Conservation (phyloP, 30 jellyfish, hydroid and myxozoan species). For the Cassiopea andromeda region DNA sequence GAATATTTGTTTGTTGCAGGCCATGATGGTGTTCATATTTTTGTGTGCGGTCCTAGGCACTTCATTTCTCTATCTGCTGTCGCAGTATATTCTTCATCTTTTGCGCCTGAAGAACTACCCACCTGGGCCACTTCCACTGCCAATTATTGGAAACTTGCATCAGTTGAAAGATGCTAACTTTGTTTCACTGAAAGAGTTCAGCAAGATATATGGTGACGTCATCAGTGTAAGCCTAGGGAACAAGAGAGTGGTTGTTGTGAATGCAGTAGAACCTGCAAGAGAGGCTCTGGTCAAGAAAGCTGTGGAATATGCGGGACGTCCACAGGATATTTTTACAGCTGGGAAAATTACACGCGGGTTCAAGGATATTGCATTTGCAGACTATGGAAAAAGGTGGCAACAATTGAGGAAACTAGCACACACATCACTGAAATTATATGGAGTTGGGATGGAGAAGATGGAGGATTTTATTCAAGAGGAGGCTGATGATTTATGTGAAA, state of each 20-base stretch:
- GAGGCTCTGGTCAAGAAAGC: conserved; percentile 79
- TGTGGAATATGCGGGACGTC: conserved; percentile 74
- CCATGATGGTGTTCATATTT: conserved; percentile 24
- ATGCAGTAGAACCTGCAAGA: conserved; percentile 59
- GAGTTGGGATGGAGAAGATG: conserved; percentile 55
- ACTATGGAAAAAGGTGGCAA: conserved; percentile 68
- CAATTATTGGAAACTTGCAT: conserved; percentile 80
- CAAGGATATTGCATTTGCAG: conserved; percentile 69
- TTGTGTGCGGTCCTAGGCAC: conserved; percentile 21
- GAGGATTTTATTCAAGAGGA: conserved; percentile 57
- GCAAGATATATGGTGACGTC: conserved; percentile 78
- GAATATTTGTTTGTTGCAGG: neutral
- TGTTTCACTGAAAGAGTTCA: conserved; percentile 23
- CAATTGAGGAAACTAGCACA: conserved; percentile 59
- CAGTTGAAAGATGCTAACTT: conserved; percentile 51
- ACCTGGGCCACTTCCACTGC: conserved; percentile 91
- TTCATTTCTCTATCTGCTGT: conserved; percentile 20
- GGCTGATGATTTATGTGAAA: conserved; percentile 34
- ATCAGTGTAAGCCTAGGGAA: conserved; percentile 79
- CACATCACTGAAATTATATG: conserved; percentile 58
- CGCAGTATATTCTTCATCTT: conserved; percentile 50
- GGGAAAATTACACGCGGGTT: conserved; percentile 54
- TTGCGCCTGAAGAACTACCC: conserved; percentile 63
- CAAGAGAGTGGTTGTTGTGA: conserved; percentile 75
- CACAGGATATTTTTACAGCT: conserved; percentile 57